Evolutionary conservation across 2,113 vertebrate species (phyloP), one percentile per base, ranked within the genome.

Genomic region (Lagopus muta): DNA sequence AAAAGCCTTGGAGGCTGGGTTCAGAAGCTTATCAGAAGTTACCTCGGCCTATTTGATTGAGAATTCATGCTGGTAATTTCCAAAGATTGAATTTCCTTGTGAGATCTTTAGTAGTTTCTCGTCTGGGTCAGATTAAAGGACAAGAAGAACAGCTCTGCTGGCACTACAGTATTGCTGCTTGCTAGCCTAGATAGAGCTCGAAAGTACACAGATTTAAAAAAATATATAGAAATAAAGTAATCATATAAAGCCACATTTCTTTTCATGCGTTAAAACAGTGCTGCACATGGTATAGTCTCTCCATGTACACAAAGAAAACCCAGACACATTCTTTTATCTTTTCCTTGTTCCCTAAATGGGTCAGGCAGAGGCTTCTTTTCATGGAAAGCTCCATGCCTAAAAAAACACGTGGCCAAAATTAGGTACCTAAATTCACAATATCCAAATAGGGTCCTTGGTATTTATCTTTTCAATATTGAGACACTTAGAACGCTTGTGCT

Each of bases 61-160:
- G 95, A 95, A 95, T 96, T 95, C 92, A 95, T 93, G 79, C 85
- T 96, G 80, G 40, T 95, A 88, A 96, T 94, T 95, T 95, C 94
- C 93, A 92, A 94, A 97, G 90, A 96, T 82, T 94, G 70, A 61
- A 81, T 94, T 95, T 95, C 58, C 82, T 95, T 96, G 70, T 86
- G 88, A 93, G 90, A 94, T 92, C 91, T 95, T 94, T 25, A 92
- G 88, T 93, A 88, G 76, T 90, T 95, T 92, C 77, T 90, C 1
- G 0, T 88, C 76, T 95, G 83, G 88, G 91, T 93, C 95, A 93
- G 80, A 94, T 94, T 95, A 94, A 95, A 95, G 89, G 69, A 88
- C 76, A 78, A 93, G 89, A 93, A 93, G 30, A 94, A 61, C 58
- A 94, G 65, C 80, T 95, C 82, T 91, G 80, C 85, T 91, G 82